Conservation (phyloP, 1,140 invertebrate species). For the Caenorhabditis inopinata region DNA sequence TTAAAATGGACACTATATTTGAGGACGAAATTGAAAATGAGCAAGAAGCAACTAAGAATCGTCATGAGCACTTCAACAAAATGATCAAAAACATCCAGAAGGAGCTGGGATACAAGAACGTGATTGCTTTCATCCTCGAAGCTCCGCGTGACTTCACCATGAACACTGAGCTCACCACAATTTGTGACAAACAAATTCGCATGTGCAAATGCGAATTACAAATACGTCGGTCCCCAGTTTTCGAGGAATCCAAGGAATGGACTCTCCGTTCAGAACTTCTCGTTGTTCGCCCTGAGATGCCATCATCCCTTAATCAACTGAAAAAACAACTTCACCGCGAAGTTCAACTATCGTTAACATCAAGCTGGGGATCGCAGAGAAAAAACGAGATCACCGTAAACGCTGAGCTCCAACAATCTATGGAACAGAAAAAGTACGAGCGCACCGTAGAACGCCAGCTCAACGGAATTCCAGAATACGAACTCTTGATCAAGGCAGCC, state of each 20-base stretch:
- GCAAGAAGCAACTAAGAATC: slow-evolving; percentile 9
- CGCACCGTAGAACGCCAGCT: neutral
- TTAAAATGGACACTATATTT: slow-evolving; percentile 18
- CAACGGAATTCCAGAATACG: slow-evolving; percentile 26
- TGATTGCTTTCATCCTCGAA: neutral
- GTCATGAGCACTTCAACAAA: slow-evolving; percentile 23
- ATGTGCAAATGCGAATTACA: slow-evolving; percentile 34
- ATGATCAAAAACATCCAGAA: slow-evolving; percentile 27
- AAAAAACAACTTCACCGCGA: slow-evolving; percentile 45
- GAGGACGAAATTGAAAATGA: neutral
- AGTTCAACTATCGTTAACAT: neutral
- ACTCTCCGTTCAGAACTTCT: slow-evolving; percentile 25
- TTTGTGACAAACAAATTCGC: slow-evolving; percentile 21
- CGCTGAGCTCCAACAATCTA: slow-evolving; percentile 35
- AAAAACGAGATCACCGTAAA: slow-evolving; percentile 29
- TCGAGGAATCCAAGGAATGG: slow-evolving; percentile 36
- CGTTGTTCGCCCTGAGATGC: neutral
- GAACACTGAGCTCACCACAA: slow-evolving; percentile 25
- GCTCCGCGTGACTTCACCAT: neutral
- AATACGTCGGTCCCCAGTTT: neutral
- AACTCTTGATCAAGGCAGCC: slow-evolving; percentile 18
- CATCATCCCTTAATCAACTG: neutral
- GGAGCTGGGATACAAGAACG: neutral
- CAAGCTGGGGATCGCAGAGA: slow-evolving; percentile 51
- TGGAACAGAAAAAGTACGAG: slow-evolving; percentile 34